Base-by-base conservation (phyloP, 1,140 invertebrate genomes). In the Aradophagus sp. region DNA sequence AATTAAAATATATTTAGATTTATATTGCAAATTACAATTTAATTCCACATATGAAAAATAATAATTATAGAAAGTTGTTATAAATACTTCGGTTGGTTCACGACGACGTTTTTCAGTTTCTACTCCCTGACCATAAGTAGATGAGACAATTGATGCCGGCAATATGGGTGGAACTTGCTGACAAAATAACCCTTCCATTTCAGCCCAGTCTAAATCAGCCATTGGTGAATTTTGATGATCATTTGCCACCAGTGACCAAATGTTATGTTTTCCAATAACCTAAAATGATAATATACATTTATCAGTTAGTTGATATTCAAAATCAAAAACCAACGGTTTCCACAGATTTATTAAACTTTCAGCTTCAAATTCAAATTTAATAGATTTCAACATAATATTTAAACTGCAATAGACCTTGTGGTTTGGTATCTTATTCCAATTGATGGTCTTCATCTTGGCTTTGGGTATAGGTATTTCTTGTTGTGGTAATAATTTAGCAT, bases 381-480 rank as follows among this genome's bases (percentile, higher is more conserved):
- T n/a, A n/a, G n/a, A n/a, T n/a, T n/a, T n/a, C n/a, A n/a, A n/a
- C n/a, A n/a, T n/a, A n/a, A n/a, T n/a, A n/a, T n/a, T n/a, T n/a
- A 8, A 23, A 8, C 20, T 23, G 20, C 7, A 29, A 35, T 23
- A 34, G n/a, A 65, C 91, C 85, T 94, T 95, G 77, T 92, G 92
- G 81, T 91, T 92, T 2, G 95, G 93, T 75, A 97, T 96, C 83
- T 96, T 96, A 79, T 93, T 95, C 95, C 95, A 97, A 80, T 97
- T 97, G 56, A 97, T 91, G 2, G 95, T 95, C 84, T 95, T 95
- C 95, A 97, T 96, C 81, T 96, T 96, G n/a, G 92, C 89, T 83
- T 93, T 93, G 2, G 95, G 95, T 32, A 91, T 91, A 0, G 95
- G 95, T 29, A 91, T 96, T 74, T 94, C 92, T 80, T 95, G 93